These are phyloP conservation scores for Glossosoma conforme DNA, from an alignment of 1,140 invertebrate genomes.

Conservation along the genomic window DNA sequence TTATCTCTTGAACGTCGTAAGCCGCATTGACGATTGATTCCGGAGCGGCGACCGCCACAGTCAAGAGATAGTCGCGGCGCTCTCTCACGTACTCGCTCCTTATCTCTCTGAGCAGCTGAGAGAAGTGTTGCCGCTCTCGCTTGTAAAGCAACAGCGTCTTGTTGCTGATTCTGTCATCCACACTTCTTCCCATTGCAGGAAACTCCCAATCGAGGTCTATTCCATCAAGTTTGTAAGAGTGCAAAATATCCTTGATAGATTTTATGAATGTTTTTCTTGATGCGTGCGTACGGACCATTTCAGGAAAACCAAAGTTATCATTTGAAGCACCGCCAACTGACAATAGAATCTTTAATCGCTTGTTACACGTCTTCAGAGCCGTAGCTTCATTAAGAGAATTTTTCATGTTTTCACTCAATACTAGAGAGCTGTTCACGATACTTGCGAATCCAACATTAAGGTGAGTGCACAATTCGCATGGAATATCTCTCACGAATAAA, in stretches of 20 bases:
- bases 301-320: constrained; percentile 58
- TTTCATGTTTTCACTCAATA: constrained; percentile 40
- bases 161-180: background rate
- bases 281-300: constrained; percentile 64
- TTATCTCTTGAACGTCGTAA: constrained; percentile 72
- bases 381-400: constrained; percentile 51
- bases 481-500: constrained; percentile 54
- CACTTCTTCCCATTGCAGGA: constrained; percentile 50
- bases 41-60: constrained; percentile 71
- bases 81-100: constrained; percentile 57
- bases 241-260: constrained; percentile 58
- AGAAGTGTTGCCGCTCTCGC: constrained; percentile 64
- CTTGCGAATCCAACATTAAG: constrained; percentile 71
- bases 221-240: constrained; percentile 66
- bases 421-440: constrained; percentile 59
- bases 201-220: constrained; percentile 88
- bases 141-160: background rate
- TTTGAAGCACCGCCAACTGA: constrained; percentile 67
- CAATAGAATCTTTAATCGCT: constrained; percentile 69
- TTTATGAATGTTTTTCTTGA: constrained; percentile 67
- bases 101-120: constrained; percentile 66
- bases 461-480: constrained; percentile 73
- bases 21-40: constrained; percentile 65
- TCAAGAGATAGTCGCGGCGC: constrained; percentile 57
- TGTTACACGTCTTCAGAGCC: constrained; percentile 59